Conservation (phyloP, 2,113 vertebrate species). For the Pleuronectes platessa region DNA sequence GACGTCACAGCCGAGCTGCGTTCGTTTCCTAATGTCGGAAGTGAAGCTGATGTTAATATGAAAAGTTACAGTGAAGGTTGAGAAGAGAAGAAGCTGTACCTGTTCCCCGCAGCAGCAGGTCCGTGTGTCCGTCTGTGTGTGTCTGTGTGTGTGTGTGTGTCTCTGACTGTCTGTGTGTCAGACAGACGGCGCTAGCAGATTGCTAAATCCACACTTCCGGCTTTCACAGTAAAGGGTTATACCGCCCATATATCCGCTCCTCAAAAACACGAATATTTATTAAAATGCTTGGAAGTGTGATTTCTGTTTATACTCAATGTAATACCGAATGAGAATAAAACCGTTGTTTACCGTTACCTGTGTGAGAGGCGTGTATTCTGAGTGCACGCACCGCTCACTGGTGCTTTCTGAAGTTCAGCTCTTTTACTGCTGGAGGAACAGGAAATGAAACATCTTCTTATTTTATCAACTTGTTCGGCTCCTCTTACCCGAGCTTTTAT, state of each 20-base stretch:
- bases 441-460: too few relatives aligned
- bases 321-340: too few relatives aligned
- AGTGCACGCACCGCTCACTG: too few relatives aligned
- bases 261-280: background rate
- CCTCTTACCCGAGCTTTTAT: background rate
- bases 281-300: background rate
- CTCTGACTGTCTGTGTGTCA: background rate
- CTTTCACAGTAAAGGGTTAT: conserved; percentile 53
- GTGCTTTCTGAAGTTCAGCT: too few relatives aligned
- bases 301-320: too few relatives aligned
- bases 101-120: conserved; percentile 21
- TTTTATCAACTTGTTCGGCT: too few relatives aligned
- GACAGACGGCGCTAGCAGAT: background rate
- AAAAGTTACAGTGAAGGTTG: background rate
- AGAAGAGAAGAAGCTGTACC: conserved; percentile 26
- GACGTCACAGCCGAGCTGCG: background rate
- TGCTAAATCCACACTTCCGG: conserved; percentile 9
- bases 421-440: too few relatives aligned
- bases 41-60: background rate
- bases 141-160: background rate
- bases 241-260: background rate
- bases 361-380: too few relatives aligned
- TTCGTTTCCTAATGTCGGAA: background rate
- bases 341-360: too few relatives aligned
- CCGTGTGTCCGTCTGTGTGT: background rate